Evolutionary conservation across 2,113 vertebrate genomes (phyloP).

Genomic region (Ceyx cyanopectus): DNA sequence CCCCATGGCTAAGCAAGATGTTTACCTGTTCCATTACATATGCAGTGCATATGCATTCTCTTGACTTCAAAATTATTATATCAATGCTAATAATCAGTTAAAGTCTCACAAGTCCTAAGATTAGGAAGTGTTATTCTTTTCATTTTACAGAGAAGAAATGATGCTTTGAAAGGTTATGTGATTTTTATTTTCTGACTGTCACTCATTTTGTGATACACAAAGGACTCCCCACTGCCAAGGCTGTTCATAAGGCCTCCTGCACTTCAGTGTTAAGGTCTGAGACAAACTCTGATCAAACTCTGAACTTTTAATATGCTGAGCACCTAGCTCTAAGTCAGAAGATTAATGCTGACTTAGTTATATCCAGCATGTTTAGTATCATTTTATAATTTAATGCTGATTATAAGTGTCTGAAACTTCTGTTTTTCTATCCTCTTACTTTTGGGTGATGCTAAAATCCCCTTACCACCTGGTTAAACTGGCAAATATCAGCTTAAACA

Average conservation of each 20-base stretch:
- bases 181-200: not conserved
- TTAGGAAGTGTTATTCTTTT: not conserved
- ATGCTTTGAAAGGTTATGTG: not conserved
- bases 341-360: constrained; percentile 55
- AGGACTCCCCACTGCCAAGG: not conserved
- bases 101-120: not conserved
- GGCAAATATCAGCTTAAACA: constrained; percentile 65
- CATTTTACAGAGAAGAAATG: not conserved
- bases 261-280: not conserved
- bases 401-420: constrained; percentile 47
- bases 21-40: not conserved
- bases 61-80: not conserved
- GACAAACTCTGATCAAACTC: not conserved
- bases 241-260: not conserved
- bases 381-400: constrained; percentile 1
- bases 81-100: constrained; percentile 26
- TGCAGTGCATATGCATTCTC: not conserved
- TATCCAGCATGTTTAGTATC: constrained; percentile 22
- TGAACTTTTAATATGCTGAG: constrained; percentile 6
- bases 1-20: not conserved
- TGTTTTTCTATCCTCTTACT: constrained; percentile 54
- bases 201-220: not conserved
- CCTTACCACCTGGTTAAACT: constrained; percentile 63
- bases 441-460: constrained; percentile 49
- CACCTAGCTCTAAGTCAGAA: not conserved